These are phyloP conservation scores for Drosophila biarmipes DNA, from an alignment of 1,140 invertebrate genomes.

Conservation along the genomic window DNA sequence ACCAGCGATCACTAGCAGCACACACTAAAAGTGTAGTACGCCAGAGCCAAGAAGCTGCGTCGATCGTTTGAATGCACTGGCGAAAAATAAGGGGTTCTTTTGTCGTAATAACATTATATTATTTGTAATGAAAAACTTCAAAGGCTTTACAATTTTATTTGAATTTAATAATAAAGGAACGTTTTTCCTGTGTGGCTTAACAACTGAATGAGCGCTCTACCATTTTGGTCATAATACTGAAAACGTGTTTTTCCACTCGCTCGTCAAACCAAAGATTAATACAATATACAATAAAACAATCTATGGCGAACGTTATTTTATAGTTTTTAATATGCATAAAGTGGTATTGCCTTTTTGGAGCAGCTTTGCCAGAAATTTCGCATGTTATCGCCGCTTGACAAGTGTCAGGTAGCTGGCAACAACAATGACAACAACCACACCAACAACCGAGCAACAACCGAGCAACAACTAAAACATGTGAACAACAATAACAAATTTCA, in stretches of 20 bases:
- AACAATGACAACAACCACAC: constrained; percentile 13
- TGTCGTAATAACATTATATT: no score
- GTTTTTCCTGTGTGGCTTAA: constrained; percentile 3
- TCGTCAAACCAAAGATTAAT: constrained; percentile 35
- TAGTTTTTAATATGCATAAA: constrained; percentile 77
- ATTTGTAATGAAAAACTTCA: no score
- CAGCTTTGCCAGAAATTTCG: constrained; percentile 65
- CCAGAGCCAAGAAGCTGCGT: constrained; percentile 25
- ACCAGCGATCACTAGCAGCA: constrained; percentile 19
- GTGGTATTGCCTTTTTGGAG: constrained; percentile 69
- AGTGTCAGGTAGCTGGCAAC: constrained; percentile 62
- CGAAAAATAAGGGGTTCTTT: background rate
- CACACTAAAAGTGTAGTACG: constrained; percentile 29
- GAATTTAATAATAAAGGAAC: no score
- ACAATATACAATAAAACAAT: constrained; percentile 65
- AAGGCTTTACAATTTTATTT: no score
- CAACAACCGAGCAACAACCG: constrained; percentile 7
- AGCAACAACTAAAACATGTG: constrained; percentile 30
- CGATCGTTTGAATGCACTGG: constrained; percentile 25
- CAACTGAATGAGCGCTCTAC: constrained; percentile 12
- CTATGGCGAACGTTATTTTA: constrained; percentile 60
- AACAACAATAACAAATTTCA: constrained; percentile 57
- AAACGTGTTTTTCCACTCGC: constrained; percentile 68
- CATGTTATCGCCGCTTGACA: constrained; percentile 77
- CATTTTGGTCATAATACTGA: constrained; percentile 61